Evolutionary conservation across 2,888 invertebrate species (phyloP).

Genomic region (Tenodera sinensis): DNA sequence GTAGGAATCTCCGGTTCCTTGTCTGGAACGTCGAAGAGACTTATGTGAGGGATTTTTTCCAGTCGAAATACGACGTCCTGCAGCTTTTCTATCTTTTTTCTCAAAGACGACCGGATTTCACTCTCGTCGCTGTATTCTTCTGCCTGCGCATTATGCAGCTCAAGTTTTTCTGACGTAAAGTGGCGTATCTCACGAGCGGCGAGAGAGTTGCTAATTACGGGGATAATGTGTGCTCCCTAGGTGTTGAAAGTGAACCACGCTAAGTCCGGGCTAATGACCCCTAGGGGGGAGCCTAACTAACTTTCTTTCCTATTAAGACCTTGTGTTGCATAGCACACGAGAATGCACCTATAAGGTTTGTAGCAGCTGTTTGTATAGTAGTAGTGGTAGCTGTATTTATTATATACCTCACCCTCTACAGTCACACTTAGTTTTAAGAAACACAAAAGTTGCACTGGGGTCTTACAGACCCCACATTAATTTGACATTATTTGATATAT

Average conservation of each 20-base stretch:
- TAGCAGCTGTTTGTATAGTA: too few species aligned
- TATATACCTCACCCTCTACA: too few species aligned
- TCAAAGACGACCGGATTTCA: too few species aligned
- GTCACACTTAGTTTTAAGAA: too few species aligned
- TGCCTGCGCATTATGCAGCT: too few species aligned
- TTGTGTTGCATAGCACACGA: not conserved
- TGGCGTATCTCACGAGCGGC: not conserved
- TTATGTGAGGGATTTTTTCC: not conserved
- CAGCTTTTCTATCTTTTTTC: not conserved
- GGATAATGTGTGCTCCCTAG: not conserved
- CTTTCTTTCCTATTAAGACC: not conserved
- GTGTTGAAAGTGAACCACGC: not conserved
- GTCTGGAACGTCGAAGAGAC: not conserved
- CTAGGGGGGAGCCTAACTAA: too few species aligned
- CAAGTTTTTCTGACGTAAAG: not conserved
- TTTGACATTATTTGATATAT: too few species aligned
- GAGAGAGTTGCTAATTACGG: not conserved
- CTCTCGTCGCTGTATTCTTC: too few species aligned
- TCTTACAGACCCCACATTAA: too few species aligned
- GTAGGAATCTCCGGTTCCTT: not conserved
- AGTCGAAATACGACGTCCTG: not conserved
- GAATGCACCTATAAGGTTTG: too few species aligned
- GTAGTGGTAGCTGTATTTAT: too few species aligned
- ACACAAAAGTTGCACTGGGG: too few species aligned
- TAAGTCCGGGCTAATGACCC: not conserved